Percentiles rank a stretch among this genome's conserved stretches.
phyloP scores from a whole-genome alignment of 2,113 vertebrate species.

The Gorsachius goisagi region DNA sequence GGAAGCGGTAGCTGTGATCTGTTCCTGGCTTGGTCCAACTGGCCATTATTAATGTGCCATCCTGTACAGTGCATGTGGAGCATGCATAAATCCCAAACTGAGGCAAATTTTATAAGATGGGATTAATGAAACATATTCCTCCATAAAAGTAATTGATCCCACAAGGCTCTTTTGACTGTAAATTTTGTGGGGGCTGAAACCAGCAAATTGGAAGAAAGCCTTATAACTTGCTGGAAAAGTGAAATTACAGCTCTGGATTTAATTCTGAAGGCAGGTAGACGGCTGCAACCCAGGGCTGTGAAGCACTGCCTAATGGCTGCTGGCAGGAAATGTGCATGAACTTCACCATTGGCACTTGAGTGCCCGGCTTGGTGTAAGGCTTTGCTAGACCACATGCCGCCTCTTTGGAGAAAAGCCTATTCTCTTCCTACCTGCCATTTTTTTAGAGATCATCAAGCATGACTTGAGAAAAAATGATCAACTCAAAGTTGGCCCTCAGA shows the following conservation, averaged over 20 bases:
- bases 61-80: neutral
- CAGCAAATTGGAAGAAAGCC: neutral
- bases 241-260: neutral
- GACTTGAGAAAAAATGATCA: neutral
- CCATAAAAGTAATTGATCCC: neutral
- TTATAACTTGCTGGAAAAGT: neutral
- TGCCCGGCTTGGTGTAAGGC: neutral
- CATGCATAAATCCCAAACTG: fast-evolving
- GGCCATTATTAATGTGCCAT: neutral
- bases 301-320: neutral
- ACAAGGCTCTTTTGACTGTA: neutral
- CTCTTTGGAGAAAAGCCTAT: neutral
- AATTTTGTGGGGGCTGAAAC: neutral
- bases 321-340: fast-evolving
- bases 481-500: neutral
- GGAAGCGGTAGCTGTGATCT: neutral
- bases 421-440: neutral
- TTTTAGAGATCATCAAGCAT: neutral
- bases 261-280: neutral
- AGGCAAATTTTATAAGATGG: neutral
- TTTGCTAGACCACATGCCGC: neutral
- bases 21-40: neutral
- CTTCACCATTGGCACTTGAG: neutral
- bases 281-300: neutral
- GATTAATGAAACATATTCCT: neutral